Evolutionary conservation across 1,140 invertebrate species (phyloP), one percentile per base, ranked within the genome.

Genomic region (Formica selysi): DNA sequence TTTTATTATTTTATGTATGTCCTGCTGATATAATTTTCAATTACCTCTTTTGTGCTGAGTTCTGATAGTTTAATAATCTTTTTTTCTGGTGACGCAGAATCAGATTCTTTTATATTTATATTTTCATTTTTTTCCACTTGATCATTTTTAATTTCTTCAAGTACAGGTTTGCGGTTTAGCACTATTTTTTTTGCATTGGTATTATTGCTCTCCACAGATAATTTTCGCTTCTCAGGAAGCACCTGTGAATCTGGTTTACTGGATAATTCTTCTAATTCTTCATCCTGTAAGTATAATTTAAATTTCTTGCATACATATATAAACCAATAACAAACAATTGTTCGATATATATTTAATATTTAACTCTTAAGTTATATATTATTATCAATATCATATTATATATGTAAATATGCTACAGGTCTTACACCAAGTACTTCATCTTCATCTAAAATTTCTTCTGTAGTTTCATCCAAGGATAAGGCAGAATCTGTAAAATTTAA

Each of bases 21-120:
- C 6, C 4, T 22, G 3, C 32, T 59, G 22, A 38, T 48, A 29
- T 51, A 36, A 54, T n/a, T 54, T 29, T 64, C 13, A 29, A 3
- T 92, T 95, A 96, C 96, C 93, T 97, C 97, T 94, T 97, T 97
- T 3, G 95, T 92, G 90, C 96, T 96, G 59, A 97, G 86, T 70
- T 97, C 95, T 41, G 95, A 95, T 78, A 96, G 92, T 95, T 96
- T 97, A 88, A 96, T 96, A 71, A 96, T 93, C 90, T 96, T 96
- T 88, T 94, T 96, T 73, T 95, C 94, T 48, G 92, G 68, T 57
- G 92, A 85, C 48, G 41, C 71, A 41, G 11, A 32, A 6, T 92
- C 89, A 13, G 70, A 74, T 36, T 59, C 57, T 67, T 91, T 91
- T 73, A 91, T 74, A 44, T 86, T 86, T 32, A 62, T 83, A 16